Conservation (phyloP, 2,888 invertebrate species). For the Linnaemya tessellans region DNA sequence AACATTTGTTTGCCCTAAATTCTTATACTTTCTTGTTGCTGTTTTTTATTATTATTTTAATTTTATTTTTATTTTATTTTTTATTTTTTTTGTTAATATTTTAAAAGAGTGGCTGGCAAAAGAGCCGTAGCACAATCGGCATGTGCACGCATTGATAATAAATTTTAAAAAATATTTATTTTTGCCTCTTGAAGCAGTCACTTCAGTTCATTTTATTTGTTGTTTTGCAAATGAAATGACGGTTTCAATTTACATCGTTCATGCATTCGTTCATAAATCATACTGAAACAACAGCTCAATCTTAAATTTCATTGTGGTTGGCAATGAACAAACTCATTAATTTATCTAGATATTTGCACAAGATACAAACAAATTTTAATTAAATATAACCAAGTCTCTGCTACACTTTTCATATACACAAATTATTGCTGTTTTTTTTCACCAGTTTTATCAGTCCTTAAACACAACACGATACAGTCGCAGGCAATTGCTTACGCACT, state of each 20-base stretch:
- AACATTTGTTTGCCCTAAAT: no score
- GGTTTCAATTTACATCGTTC: slow-evolving; percentile 6
- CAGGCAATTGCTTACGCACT: slow-evolving; percentile 17
- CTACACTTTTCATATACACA: slow-evolving; percentile 8
- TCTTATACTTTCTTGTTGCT: no score
- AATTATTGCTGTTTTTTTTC: not conserved
- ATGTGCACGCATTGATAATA: no score
- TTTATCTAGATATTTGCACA: not conserved
- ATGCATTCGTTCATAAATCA: slow-evolving; percentile 31
- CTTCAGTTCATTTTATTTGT: not conserved
- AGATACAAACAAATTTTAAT: slow-evolving; percentile 7
- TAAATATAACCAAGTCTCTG: slow-evolving; percentile 36
- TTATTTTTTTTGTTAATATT: no score
- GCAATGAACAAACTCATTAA: slow-evolving; percentile 11
- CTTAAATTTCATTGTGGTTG: slow-evolving; percentile 8
- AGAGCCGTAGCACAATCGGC: no score
- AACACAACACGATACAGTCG: slow-evolving; percentile 28
- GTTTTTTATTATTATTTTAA: no score
- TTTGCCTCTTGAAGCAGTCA: no score
- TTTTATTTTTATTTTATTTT: no score
- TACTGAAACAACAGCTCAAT: not conserved
- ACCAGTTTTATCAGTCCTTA: slow-evolving; percentile 19
- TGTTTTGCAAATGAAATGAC: not conserved
- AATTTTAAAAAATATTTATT: no score
- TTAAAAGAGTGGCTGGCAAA: no score